phyloP scores from a whole-genome alignment of 2,797 vertebrate genomes.

The Amblyopsis hoosieri region DNA sequence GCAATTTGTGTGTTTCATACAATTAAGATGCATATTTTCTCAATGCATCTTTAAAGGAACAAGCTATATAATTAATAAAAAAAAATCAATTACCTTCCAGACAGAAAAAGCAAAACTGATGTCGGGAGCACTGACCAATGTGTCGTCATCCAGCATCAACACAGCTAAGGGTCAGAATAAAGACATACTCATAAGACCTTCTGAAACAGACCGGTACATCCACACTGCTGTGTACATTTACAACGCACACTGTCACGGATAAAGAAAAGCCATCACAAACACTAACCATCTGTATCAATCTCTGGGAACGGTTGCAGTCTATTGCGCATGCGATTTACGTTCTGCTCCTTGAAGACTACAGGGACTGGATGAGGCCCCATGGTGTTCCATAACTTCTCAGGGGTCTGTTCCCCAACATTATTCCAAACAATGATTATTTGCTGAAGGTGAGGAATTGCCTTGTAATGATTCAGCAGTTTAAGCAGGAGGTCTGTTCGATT shows the following conservation, averaged over 20 bases:
- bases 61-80: neutral
- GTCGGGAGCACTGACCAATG: constrained; percentile 89
- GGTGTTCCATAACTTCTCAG: constrained; percentile 84
- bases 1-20: neutral
- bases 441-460: constrained; percentile 88
- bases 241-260: neutral
- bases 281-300: constrained; percentile 85
- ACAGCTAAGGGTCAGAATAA: constrained; percentile 74
- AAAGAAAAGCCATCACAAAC: neutral
- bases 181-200: neutral
- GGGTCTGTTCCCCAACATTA: constrained; percentile 84
- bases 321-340: constrained; percentile 88
- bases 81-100: constrained; percentile 87
- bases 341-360: constrained; percentile 89
- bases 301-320: constrained; percentile 88
- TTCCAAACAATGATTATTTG: constrained; percentile 93
- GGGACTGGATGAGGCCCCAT: constrained; percentile 90
- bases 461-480: constrained; percentile 93
- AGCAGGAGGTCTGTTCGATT: constrained; percentile 93
- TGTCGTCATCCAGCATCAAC: constrained; percentile 95
- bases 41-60: neutral
- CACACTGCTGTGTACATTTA: too few species aligned
- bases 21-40: neutral
- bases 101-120: constrained; percentile 92
- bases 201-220: neutral